These are phyloP conservation scores for Anastrepha ludens DNA, from an alignment of 1,140 invertebrate genomes.

Conservation along the genomic window DNA sequence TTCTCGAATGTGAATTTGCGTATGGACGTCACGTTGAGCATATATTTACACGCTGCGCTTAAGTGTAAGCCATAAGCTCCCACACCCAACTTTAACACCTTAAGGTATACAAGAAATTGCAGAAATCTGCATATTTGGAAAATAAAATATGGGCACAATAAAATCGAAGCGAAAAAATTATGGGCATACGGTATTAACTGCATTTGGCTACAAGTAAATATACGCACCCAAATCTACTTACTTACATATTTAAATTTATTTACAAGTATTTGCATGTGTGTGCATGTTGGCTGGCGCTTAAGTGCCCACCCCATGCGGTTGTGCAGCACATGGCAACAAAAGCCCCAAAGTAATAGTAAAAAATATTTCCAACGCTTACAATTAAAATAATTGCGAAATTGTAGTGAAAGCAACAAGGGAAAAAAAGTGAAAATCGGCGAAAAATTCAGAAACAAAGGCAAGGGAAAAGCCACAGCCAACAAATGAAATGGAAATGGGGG, in stretches of 20 bases:
- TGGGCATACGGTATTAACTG: neutral
- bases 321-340: neutral
- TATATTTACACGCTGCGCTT: too few relatives aligned
- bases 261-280: neutral
- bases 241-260: constrained; percentile 8
- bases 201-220: neutral
- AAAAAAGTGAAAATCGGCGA: constrained; percentile 3
- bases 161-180: neutral
- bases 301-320: neutral
- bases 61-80: too few relatives aligned
- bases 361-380: neutral
- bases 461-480: neutral
- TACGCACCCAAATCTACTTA: neutral
- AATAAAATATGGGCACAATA: constrained; percentile 37
- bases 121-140: neutral
- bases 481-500: neutral
- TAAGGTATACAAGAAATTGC: neutral
- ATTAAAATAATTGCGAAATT: constrained; percentile 41
- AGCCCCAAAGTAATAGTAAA: neutral
- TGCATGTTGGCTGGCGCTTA: neutral
- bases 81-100: neutral
- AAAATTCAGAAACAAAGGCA: neutral
- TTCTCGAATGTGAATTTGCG: too few relatives aligned
- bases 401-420: neutral
- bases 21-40: too few relatives aligned